A percentile compares a stretch with the other conserved stretches of the same genome.
Conservation (phyloP, 2,797 vertebrate genomes). For the Calcarius lapponicus region DNA sequence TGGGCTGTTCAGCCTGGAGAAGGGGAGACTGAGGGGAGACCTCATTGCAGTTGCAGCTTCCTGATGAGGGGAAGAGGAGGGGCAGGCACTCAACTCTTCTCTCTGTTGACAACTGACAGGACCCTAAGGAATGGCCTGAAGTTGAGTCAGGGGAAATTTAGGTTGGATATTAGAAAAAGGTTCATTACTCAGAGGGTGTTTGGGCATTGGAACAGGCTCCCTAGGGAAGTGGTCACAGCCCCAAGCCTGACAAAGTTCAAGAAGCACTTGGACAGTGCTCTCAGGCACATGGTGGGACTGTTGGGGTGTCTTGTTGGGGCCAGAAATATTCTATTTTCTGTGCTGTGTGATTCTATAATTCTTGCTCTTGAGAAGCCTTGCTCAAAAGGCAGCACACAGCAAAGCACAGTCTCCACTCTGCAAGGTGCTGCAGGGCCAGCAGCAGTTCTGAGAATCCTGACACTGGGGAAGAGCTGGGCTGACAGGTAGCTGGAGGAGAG, state of each 20-base stretch:
- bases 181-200: neutral
- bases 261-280: neutral
- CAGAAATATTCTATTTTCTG: neutral
- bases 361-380: neutral
- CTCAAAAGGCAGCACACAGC: neutral
- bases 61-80: accelerated
- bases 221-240: neutral
- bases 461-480: neutral
- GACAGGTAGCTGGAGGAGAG: neutral
- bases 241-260: neutral
- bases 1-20: neutral
- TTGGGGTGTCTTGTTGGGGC: neutral
- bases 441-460: neutral
- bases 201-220: neutral
- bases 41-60: neutral
- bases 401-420: neutral
- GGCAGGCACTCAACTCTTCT: neutral
- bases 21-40: neutral
- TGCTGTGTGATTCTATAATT: neutral
- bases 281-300: neutral
- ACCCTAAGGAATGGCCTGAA: neutral
- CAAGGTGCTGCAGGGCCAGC: neutral
- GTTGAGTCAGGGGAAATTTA: neutral
- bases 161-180: neutral
- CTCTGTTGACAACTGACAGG: neutral